phyloP scores from a whole-genome alignment of 1,140 invertebrate species.

The Rhizoglyphus robini region DNA sequence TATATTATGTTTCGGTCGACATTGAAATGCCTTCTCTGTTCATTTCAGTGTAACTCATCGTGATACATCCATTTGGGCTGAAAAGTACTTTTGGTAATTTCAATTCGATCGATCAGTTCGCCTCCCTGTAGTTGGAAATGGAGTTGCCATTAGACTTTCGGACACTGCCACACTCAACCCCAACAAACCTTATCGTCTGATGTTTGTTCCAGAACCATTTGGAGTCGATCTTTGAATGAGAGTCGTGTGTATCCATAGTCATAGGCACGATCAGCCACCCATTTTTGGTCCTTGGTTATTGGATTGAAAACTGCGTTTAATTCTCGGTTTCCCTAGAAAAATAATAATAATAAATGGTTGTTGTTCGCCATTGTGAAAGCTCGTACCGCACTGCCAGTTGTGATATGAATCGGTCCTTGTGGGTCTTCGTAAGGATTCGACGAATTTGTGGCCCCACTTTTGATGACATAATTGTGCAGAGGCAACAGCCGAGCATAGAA shows the following conservation, averaged over 20 bases:
- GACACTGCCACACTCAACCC: neutral
- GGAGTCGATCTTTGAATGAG: conserved; percentile 61
- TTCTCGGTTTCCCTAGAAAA: neutral
- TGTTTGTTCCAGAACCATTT: conserved; percentile 79
- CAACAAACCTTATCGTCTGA: conserved; percentile 45
- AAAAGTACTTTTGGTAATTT: neutral
- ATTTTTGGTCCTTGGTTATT: no score
- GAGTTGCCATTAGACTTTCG: neutral
- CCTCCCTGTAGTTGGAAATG: neutral
- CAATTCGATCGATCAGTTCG: conserved; percentile 8
- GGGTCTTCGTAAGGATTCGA: conserved; percentile 64
- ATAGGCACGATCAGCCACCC: conserved; percentile 67
- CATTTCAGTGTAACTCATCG: no score
- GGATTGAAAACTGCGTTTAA: neutral
- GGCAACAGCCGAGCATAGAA: conserved; percentile 88
- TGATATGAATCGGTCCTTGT: conserved; percentile 74
- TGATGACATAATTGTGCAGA: conserved; percentile 64
- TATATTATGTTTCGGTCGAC: no score
- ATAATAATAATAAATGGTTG: neutral
- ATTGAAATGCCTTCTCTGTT: no score
- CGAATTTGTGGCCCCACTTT: conserved; percentile 52
- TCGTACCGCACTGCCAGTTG: conserved; percentile 47
- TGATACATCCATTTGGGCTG: conserved; percentile 23
- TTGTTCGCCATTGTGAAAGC: no score
- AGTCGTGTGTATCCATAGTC: conserved; percentile 90